Base-by-base conservation (phyloP, 2,888 invertebrate genomes). In the Eueremaeus valkanovi region DNA sequence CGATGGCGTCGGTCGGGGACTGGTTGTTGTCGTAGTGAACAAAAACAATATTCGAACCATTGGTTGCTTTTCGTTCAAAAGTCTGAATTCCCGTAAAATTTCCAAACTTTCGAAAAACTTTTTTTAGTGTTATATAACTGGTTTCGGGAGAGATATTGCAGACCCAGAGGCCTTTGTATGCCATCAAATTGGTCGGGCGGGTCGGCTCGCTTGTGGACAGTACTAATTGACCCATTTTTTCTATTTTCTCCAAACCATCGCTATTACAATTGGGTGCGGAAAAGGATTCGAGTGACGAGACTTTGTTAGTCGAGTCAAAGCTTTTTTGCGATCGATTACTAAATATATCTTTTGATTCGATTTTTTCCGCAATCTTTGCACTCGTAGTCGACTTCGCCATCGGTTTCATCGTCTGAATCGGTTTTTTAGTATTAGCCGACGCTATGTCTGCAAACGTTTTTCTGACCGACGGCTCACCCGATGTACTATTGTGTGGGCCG, bases 1-100 rank as follows among this genome's bases (percentile, higher is more conserved):
- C 18, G 75, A 75, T 75, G 11, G 75, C 75, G 13, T 75, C 75
- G 9, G 72, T 58, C 9, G 75, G 75, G 9, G 75, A 72, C 36
- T 72, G 55, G n/a, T 58, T 58, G 72, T 75, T 75, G 40, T 75
- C 75, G 55, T 75, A 75, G 61, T 75, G 75, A 61, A 75, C 75
- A 45, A 75, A 75, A 21, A 75, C 75, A 33, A 75, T 75, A 27
- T 75, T 75, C 9, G 75, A 72, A 16, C 75, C 75, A 29, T 75
- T 75, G 11, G 75, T 75, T 0, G 75, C 75, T 24, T 72, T 72
- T 61, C 75, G 51, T 18, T 75, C 75, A 55, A 75, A 75, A 18
- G 75, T 75, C 29, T 75, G 75, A 75, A 75, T 75, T 40, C 75
- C 75, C 18, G 75, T 75, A 63, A 75, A 75, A 66, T 75, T 72